phyloP scores from a whole-genome alignment of 1,140 invertebrate species.

The Ooceraea biroi region DNA sequence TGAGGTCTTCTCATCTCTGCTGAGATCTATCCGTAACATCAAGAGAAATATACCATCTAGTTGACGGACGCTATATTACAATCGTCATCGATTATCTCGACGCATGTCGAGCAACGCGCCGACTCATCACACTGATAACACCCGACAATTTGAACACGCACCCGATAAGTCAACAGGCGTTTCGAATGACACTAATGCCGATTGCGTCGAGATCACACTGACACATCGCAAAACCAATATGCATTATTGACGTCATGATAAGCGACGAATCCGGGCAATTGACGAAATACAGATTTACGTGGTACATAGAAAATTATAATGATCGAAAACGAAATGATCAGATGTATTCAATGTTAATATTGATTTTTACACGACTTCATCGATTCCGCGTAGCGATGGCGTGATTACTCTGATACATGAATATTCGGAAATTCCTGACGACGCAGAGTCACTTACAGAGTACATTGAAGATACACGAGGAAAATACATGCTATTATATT shows the following conservation, averaged over 20 bases:
- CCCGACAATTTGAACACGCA: constrained; percentile 48
- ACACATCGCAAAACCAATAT: constrained; percentile 5
- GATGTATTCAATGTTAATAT: too few relatives aligned
- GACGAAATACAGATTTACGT: background rate
- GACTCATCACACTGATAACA: constrained; percentile 35
- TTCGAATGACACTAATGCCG: constrained; percentile 22
- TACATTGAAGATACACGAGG: background rate
- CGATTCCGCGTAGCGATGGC: too few relatives aligned
- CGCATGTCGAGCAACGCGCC: constrained; percentile 19
- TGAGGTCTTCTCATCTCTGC: background rate
- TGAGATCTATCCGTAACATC: background rate
- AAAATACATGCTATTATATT: background rate
- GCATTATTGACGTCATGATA: background rate
- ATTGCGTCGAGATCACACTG: background rate
- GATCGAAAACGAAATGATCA: too few relatives aligned
- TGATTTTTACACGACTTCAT: too few relatives aligned
- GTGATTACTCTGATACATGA: background rate
- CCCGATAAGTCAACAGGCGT: constrained; percentile 29
- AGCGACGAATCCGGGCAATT: background rate
- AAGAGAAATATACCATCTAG: background rate
- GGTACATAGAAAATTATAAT: background rate
- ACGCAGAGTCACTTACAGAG: background rate
- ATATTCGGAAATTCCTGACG: background rate
- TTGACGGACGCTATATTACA: constrained; percentile 35
- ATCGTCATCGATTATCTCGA: constrained; percentile 50